Conservation (phyloP, 2,888 invertebrate species). For the Conomelus anceps region DNA sequence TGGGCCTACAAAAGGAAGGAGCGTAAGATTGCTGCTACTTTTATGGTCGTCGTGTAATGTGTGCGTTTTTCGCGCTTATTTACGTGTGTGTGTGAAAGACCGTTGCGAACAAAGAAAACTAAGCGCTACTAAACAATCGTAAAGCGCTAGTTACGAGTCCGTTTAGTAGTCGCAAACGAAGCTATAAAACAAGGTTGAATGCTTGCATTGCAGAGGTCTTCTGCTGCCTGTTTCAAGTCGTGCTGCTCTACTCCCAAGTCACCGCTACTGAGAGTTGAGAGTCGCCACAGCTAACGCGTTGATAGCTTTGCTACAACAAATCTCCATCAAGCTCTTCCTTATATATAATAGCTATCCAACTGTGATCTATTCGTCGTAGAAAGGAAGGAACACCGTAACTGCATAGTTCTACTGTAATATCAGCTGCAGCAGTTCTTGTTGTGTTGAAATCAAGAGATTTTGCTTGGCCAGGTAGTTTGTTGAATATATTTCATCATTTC, state of each 20-base stretch:
- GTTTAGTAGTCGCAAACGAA: not conserved
- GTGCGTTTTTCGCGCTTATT: not conserved
- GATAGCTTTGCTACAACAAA: not conserved
- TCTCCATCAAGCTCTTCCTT: not conserved
- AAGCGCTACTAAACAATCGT: not conserved
- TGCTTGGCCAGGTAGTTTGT: too few species aligned
- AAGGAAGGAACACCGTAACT: not conserved
- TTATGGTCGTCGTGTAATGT: not conserved
- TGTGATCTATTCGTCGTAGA: not conserved
- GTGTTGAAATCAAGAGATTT: too few species aligned
- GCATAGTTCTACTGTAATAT: too few species aligned
- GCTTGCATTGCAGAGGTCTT: too few species aligned
- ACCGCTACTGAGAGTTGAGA: not conserved
- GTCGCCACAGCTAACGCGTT: too few species aligned
- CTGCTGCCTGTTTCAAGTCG: not conserved
- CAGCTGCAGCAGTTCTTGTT: too few species aligned
- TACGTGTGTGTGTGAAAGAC: not conserved
- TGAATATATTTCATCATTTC: too few species aligned
- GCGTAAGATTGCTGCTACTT: not conserved
- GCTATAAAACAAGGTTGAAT: not conserved
- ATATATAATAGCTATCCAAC: not conserved
- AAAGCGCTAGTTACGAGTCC: not conserved
- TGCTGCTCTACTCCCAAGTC: too few species aligned
- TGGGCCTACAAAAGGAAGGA: not conserved
- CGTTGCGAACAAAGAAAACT: not conserved